Evolutionary conservation across 2,888 invertebrate genomes (phyloP).

Genomic region (Lasioglossum figueresi): DNA sequence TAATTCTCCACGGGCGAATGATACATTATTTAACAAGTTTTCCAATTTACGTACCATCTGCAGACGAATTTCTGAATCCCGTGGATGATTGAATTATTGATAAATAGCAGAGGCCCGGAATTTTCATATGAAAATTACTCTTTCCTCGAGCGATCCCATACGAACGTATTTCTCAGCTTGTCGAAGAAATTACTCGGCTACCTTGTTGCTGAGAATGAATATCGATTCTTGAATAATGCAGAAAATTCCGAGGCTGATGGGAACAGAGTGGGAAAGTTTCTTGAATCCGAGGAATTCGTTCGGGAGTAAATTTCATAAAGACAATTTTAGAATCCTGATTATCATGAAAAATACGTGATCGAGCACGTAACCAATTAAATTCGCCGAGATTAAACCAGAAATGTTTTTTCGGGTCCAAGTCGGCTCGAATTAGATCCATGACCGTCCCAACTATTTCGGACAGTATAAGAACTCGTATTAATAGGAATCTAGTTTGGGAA

Average conservation of each 20-base stretch:
- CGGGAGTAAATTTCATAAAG: too few species aligned
- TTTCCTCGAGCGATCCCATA: neutral
- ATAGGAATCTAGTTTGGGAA: neutral
- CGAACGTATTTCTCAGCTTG: neutral
- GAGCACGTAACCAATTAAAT: neutral
- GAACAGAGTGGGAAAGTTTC: too few species aligned
- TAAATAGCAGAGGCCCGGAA: neutral
- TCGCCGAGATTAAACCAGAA: neutral
- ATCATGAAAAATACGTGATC: neutral
- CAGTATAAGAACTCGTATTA: neutral
- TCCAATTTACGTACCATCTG: neutral
- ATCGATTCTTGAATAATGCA: neutral
- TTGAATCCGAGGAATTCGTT: too few species aligned
- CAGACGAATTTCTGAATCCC: neutral
- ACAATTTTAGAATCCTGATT: neutral
- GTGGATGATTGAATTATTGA: neutral
- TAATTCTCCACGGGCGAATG: neutral
- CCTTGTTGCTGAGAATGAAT: neutral
- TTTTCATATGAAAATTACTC: neutral
- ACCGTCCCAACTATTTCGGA: neutral
- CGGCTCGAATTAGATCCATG: neutral
- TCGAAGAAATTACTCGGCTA: neutral
- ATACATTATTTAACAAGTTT: neutral
- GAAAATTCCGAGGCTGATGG: neutral
- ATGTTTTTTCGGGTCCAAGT: neutral